Percentiles rank a stretch among this genome's conserved stretches.
phyloP scores from a whole-genome alignment of 2,113 vertebrate genomes.

The Mixornis gularis region DNA sequence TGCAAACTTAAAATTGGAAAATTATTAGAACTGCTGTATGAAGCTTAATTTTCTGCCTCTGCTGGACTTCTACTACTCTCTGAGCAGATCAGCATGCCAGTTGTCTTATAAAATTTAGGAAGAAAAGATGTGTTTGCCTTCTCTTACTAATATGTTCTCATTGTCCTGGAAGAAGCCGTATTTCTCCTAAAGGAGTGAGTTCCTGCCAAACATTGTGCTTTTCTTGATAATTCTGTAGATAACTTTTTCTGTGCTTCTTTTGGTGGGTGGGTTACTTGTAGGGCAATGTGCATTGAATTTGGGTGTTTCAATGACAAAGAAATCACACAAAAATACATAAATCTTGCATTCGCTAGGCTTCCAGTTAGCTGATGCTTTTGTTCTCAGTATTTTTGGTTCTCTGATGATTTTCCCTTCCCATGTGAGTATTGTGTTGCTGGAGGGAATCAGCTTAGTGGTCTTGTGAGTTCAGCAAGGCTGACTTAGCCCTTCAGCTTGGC shows the following conservation, averaged over 20 bases:
- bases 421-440: neutral
- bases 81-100: neutral
- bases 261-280: slow-evolving; percentile 30
- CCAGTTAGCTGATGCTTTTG: neutral
- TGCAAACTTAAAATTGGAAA: neutral
- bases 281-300: slow-evolving; percentile 16
- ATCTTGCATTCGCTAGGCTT: neutral
- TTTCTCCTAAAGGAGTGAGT: slow-evolving; percentile 31
- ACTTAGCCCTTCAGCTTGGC: neutral
- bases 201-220: slow-evolving; percentile 32
- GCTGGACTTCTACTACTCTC: neutral
- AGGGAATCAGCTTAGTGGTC: neutral
- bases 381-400: neutral
- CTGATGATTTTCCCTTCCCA: neutral
- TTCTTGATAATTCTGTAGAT: slow-evolving; percentile 48
- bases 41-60: neutral
- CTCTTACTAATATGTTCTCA: neutral
- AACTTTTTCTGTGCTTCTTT: slow-evolving; percentile 42
- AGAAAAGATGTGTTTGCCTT: neutral
- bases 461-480: neutral
- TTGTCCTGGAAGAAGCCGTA: slow-evolving; percentile 6
- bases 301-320: slow-evolving; percentile 24
- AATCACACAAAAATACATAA: neutral
- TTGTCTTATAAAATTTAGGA: neutral
- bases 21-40: neutral